Evolutionary conservation across 2,113 vertebrate genomes (phyloP), one percentile per base, ranked within the genome.

Genomic region (Nannobrachium achirus): DNA sequence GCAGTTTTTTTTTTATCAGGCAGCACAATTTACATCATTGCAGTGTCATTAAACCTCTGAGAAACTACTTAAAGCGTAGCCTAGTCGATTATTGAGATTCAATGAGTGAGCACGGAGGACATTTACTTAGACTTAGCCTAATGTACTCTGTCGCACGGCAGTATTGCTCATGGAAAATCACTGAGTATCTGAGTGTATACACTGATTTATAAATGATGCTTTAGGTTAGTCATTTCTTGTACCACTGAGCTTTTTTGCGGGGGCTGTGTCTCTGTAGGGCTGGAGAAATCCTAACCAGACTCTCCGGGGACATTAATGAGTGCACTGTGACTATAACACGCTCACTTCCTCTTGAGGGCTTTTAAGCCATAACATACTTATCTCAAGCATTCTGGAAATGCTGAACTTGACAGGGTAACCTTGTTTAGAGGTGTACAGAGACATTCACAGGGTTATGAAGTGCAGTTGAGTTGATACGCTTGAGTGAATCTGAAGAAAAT

Each of bases 81-180:
- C 79, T 15, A 16, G 79, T 78, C 44, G 58, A 81, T 89, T 80
- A 82, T 73, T 53, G 56, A 69, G 74, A 80, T 57, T 77, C 76
- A 71, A n/a, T 1, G 66, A 72, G 79, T 1, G 66, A 72, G 79
- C 75, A 33, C 19, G 19, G 69, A 73, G 68, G 75, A 66, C 63
- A 60, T 78, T 46, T 14, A 46, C 25, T 33, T 33, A 33, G 25
- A 33, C 25, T 33, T 33, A 33, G 25, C 25, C 25, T 33, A 33
- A 33, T 33, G 25, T 33, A 33, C 25, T 33, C 25, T 5, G 25
- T 33, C 25, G 25, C 25, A 33, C 25, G 1, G 6, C 2, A 5
- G 25, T 5, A 5, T 33, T 5, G 25, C 25, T 33, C n/a, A 33
- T 33, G 6, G 3, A 33, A 33, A 0, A 33, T n/a, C n/a, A n/a